Evolutionary conservation across 2,113 vertebrate species (phyloP).

Genomic region (Ptychochromis oligacanthus): DNA sequence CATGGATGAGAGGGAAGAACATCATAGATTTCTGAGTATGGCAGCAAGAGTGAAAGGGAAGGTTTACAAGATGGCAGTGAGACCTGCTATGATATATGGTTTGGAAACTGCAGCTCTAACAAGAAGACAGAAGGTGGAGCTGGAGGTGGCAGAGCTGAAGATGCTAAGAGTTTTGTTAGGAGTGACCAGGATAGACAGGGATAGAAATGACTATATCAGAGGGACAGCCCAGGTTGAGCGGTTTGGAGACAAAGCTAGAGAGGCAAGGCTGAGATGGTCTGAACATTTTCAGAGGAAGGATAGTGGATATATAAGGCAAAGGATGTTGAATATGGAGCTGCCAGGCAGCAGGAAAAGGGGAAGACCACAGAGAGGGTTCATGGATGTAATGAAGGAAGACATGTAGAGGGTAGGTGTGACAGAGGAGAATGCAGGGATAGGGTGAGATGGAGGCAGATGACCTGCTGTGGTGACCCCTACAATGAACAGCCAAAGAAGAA

Average conservation of each 20-base stretch:
- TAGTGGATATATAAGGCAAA: neutral
- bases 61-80: no score
- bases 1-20: neutral
- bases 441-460: neutral
- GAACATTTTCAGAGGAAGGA: neutral
- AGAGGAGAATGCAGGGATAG: neutral
- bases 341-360: no score
- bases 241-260: neutral
- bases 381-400: no score
- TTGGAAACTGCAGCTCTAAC: neutral
- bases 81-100: neutral
- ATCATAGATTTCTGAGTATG: no score
- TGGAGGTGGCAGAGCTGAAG: neutral
- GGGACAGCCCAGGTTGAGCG: no score
- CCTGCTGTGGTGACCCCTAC: neutral
- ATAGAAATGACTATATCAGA: neutral
- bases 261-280: neutral
- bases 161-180: neutral
- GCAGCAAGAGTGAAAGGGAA: no score
- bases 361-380: no score
- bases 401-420: no score
- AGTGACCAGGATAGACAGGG: rapidly evolving
- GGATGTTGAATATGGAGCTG: no score
- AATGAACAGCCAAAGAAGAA: neutral
- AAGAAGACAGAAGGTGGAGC: rapidly evolving